Base-by-base conservation (phyloP, 2,797 vertebrate genomes). In the Ptychobarbus kaznakovi region DNA sequence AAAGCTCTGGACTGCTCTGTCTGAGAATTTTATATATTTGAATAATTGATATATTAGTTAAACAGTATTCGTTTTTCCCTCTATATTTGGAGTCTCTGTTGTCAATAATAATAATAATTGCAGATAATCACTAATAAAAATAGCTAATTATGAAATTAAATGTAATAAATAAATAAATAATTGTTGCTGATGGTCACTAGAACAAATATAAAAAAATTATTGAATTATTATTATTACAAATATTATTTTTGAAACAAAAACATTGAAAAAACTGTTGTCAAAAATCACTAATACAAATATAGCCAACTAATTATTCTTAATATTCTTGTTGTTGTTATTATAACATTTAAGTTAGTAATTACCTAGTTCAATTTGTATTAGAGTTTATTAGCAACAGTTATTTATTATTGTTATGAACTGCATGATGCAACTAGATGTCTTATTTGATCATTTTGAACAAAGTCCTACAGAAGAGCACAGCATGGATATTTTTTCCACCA, bases 401-500 rank as follows among this genome's bases (percentile, higher is more conserved):
- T 78, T 12, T 70, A 44, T 46, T 28, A 73, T 5, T 49, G 44
- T 63, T 25, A 11, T 42, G 8, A 28, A 44, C n/a, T 20, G n/a
- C 38, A 63, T 79, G 15, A 28, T 6, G 15, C 40, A 20, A 58
- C 32, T n/a, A 53, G 20, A 58, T 7, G 38, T 40, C 51, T 6
- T 75, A 22, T 53, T 40, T 58, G 22, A 22, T 5, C 3, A 11
- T 56, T 53, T 53, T 81, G 12, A 53, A 22, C 28, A 28, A 8
- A 58, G 13, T 53, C 6, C 16, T 22, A 20, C 11, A 28, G 38
- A 32, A 61, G 25, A 63, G 28, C 70, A 44, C 40, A 82, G 51
- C 0, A 10, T 22, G 25, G 25, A 76, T 80, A 53, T 85, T 28
- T 56, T 53, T 22, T 85, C 75, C 25, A 32, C 42, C 46, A 66